Evolutionary conservation across 2,797 vertebrate species (phyloP), one percentile per base, ranked within the genome.

Genomic region (Eidolon dupreanum): DNA sequence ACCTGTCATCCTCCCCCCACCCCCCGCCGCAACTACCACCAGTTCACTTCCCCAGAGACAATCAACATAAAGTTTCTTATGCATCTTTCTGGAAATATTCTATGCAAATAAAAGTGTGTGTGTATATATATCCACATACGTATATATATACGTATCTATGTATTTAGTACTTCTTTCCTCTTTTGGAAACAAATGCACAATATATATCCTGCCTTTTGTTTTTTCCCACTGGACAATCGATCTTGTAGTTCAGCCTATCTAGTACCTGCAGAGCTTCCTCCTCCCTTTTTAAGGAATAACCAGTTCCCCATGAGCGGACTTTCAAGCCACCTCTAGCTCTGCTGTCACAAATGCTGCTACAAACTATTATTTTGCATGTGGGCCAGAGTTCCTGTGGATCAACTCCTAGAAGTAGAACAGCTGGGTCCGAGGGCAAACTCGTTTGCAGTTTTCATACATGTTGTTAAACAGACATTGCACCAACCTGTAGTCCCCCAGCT

Each of bases 71-170:
- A 87, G 86, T 59, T 78, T 55, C 90, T 68, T 28, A 22, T 36
- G 17, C 68, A 73, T 70, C 75, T 91, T 94, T 92, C 63, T 90
- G 79, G 88, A 95, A 90, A 94, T 31, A 78, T n/a, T 59, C 38
- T 88, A 85, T 90, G 75, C 77, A 95, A 95, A 95, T 90, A 57
- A 79, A 96, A 77, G 10, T 24, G 5, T 82, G 6, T 26, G 8
- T 70, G 6, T 16, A 7, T 12, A 8, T 79, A 16, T 55, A 49
- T 33, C 33, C 19, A 53, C 6, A 53, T 5, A 53, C 2, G 24
- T 3, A 55, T 3, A 55, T 8, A 22, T 8, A 55, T 2, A 55
- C 59, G 7, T 43, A n/a, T 71, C 9, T 63, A 3, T 71, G 15
- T 49, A 66, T 71, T 51, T 70, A 88, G 71, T 74, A 61, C 31